Evolutionary conservation across 2,113 vertebrate species (phyloP), one percentile per base, ranked within the genome.

Genomic region (Macquaria australasica): DNA sequence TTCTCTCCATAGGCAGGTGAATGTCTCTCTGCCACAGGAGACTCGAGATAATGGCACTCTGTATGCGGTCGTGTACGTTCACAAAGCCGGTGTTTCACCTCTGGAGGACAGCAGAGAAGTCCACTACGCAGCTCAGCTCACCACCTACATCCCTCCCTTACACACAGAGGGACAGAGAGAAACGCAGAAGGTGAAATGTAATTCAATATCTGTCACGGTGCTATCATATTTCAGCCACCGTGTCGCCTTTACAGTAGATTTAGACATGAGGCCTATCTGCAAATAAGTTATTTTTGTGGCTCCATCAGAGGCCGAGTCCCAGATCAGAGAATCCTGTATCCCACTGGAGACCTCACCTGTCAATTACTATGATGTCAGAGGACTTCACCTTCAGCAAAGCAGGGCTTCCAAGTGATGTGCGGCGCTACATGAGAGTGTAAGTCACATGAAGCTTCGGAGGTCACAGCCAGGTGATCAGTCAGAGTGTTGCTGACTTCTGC

Each of bases 381-480:
- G 95, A 98, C 83, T 99, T 99, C 84, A 95, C 96, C 77, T 98
- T 99, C 71, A 98, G 96, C 67, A 97, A 96, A 1, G 96, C 97
- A 53, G 97, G 97, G 4, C 95, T 99, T 67, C 98, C 98, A 6
- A 97, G 97, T 3, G 98, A 99, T 20, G 96, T 99, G 79, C 96
- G 98, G 2, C 97, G 98, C 81, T 99, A 98, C 91, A 97, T 99
- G 96, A 98, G 97, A 94, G 96, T 99, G 98, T 99, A 84, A 92
- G 95, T 92, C 56, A 63, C 60, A 62, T 16, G 56, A 82, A 62
- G 58, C 77, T 81, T 34, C 81, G 59, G 69, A 81, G 85, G 80
- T 70, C 67, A 74, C 34, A 71, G 78, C 3, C 63, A 71, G 55
- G 68, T 39, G 69, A 64, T 68, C 68, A 53, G 68, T 63, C n/a